Conservation (phyloP, 2,113 vertebrate genomes). For the Sakesphorus luctuosus region DNA sequence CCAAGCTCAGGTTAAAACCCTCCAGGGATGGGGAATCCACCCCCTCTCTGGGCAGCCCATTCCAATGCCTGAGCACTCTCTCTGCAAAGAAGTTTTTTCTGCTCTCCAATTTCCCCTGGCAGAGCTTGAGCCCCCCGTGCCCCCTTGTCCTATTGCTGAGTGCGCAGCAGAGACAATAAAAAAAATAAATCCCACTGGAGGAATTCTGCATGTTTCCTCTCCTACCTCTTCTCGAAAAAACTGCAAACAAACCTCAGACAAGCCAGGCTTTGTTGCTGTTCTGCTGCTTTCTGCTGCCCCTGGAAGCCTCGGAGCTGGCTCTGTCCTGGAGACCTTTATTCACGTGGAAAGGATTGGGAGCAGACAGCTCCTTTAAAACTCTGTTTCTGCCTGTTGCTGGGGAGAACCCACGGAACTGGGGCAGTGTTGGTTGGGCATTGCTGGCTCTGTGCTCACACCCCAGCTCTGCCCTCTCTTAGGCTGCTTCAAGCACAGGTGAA, state of each 20-base stretch:
- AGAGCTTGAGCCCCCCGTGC: no score
- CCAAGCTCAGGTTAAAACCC: no score
- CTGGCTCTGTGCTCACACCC: background rate
- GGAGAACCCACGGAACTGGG: background rate
- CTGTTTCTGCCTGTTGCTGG: background rate
- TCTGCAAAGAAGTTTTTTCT: no score
- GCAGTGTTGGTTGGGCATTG: background rate
- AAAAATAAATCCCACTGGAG: background rate
- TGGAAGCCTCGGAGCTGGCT: fast-evolving
- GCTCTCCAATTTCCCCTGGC: no score
- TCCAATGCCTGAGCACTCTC: no score
- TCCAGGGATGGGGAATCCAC: no score
- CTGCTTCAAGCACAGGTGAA: background rate
- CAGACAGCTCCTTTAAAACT: background rate
- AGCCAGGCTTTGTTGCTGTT: background rate
- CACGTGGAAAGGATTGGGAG: background rate
- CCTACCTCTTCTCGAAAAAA: background rate
- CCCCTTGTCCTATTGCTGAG: no score
- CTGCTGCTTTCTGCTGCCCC: background rate
- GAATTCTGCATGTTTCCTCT: background rate
- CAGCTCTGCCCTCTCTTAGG: background rate
- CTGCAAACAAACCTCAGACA: background rate
- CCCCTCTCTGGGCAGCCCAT: no score
- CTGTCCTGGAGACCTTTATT: background rate
- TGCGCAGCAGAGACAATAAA: background rate